Conservation (phyloP, 2,113 vertebrate species). For the Catharus minimus region DNA sequence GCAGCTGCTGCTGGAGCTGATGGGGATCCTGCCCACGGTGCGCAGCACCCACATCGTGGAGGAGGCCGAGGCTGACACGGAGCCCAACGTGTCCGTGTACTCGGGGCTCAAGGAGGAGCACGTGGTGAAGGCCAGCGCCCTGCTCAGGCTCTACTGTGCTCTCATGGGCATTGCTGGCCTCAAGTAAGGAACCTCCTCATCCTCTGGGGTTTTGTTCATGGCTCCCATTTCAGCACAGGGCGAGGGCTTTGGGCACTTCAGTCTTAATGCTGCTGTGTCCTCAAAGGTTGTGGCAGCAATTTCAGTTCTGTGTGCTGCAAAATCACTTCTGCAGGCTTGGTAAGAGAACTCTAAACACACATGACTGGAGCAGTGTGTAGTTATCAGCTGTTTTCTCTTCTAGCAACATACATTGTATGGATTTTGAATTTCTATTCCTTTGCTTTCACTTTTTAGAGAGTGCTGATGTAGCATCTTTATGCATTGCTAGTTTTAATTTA, state of each 20-base stretch:
- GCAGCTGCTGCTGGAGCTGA: slow-evolving; percentile 93
- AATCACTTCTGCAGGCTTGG: not conserved
- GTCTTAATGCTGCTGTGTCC: not conserved
- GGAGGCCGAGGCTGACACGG: slow-evolving; percentile 77
- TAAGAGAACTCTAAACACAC: not conserved
- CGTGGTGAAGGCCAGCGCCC: slow-evolving; percentile 94
- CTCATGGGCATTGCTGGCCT: slow-evolving; percentile 98
- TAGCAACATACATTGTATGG: fast-evolving
- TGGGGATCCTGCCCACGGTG: slow-evolving; percentile 92
- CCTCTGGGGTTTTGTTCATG: not conserved
- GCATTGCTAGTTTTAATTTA: not conserved
- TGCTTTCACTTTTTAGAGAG: not conserved
- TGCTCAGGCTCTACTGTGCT: slow-evolving; percentile 93
- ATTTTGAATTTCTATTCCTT: not conserved
- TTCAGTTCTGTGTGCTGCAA: not conserved
- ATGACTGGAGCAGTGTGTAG: not conserved
- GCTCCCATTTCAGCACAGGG: not conserved
- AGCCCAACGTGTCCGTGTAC: slow-evolving; percentile 80
- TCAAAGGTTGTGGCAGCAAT: fast-evolving
- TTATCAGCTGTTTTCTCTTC: not conserved
- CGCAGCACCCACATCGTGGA: slow-evolving; percentile 85
- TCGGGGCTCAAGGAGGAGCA: slow-evolving; percentile 94
- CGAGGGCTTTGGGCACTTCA: not conserved
- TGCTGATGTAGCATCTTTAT: not conserved
- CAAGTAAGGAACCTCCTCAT: slow-evolving; percentile 77